These are phyloP conservation scores for Microtus pennsylvanicus DNA, from an alignment of 2,113 vertebrate species.

Conservation along the genomic window DNA sequence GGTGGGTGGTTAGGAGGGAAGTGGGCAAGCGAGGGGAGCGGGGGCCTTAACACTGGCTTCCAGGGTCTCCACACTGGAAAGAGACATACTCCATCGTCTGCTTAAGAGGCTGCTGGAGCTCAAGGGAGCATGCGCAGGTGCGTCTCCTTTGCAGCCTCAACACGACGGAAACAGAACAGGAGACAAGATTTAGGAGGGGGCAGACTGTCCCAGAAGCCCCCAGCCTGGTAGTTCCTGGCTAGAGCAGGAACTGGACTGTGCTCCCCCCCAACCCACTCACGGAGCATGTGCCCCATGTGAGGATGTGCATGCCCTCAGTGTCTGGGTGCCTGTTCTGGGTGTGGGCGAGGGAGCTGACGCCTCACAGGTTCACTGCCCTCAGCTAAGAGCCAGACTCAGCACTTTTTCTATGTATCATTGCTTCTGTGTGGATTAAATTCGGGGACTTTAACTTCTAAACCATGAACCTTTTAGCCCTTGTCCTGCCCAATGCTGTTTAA, in stretches of 20 bases:
- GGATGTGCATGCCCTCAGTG: neutral
- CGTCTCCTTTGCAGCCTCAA: neutral
- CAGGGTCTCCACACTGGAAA: neutral
- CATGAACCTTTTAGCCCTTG: neutral
- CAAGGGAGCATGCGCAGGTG: neutral
- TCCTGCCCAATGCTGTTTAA: neutral
- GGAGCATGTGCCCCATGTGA: neutral
- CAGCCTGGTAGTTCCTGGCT: no score
- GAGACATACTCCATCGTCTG: no score
- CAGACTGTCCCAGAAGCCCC: neutral
- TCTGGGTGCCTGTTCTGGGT: neutral
- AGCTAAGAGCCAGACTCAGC: constrained; percentile 19
- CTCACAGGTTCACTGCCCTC: neutral
- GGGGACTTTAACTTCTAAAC: neutral
- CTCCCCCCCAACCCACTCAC: neutral
- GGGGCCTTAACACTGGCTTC: neutral
- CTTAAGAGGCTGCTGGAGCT: neutral
- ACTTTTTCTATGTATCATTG: neutral
- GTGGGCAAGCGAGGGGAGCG: neutral
- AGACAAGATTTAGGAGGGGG: neutral
- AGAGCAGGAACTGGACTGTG: neutral
- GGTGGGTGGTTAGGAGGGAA: constrained; percentile 31
- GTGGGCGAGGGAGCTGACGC: neutral
- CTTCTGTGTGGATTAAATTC: neutral
- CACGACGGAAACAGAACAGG: neutral